Evolutionary conservation across 1,140 invertebrate genomes (phyloP), one percentile per base, ranked within the genome.

Genomic region (Drosophila pseudoananassae): DNA sequence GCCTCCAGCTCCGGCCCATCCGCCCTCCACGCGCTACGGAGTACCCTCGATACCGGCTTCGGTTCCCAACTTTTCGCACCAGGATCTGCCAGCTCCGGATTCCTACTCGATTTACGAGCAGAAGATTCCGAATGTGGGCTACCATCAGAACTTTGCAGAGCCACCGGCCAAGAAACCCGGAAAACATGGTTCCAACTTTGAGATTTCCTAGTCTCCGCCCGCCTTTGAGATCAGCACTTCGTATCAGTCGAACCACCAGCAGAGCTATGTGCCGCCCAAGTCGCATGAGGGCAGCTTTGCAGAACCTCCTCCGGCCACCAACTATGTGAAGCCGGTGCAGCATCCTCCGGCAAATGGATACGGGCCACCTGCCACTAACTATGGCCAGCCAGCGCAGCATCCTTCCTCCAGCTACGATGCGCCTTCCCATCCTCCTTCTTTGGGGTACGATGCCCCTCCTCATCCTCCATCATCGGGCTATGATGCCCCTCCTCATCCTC

Each of bases 151-250:
- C 59, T 91, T 91, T 57, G 89, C 84, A 0, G 89, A 91, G 25
- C 89, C 89, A n/a, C 80, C 89, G 61, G 10, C 40, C 40, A 3
- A 23, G 23, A 2, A 45, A 51, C n/a, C 40, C 0, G 40, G 40
- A 17, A 17, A 31, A 6, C 64, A 52, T 20, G 25, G 8, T 9
- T 57, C 77, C 1, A 73, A 88, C 46, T 76, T 51, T 31, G 84
- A 91, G 36, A 91, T 91, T 38, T 60, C 79, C n/a, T 87, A 91
- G 25, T 87, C 90, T 0, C 84, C 84, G 25, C 89, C 89, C 0
- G 79, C 89, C 2, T 91, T 77, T 36, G 90, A 91, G 68, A 87
- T 91, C 3, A 83, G 65, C 53, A 88, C 83, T 0, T 83, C 84
- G 9, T 88, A 76, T 10, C 54, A 72, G 14, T 54, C 54, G 0